A percentile compares a stretch with the other conserved stretches of the same genome.
Evolutionary conservation across 2,888 invertebrate genomes (phyloP).

Genomic region (Antheraea yamamai): DNA sequence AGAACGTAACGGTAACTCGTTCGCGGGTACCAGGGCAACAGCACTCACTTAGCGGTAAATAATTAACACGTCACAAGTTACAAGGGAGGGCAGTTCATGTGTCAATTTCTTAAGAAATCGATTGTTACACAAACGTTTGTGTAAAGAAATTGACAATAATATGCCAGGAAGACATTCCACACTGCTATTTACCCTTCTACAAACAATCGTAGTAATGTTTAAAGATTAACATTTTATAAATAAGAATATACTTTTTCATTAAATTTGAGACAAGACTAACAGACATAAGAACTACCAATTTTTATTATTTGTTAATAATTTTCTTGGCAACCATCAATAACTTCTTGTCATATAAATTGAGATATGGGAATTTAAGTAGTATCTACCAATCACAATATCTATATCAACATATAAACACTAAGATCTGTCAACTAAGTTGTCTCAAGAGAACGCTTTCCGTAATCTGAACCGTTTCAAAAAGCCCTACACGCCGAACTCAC

Average conservation of each 20-base stretch:
- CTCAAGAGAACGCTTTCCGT: neutral
- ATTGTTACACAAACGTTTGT: neutral
- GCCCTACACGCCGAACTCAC: neutral
- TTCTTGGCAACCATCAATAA: no score
- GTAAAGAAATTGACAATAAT: neutral
- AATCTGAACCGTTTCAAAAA: neutral
- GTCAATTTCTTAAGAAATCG: neutral
- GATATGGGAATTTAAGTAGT: neutral
- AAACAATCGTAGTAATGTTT: no score
- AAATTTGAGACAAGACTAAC: no score
- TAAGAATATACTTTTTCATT: no score
- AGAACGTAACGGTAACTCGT: neutral
- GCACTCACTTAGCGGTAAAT: conserved; percentile 11
- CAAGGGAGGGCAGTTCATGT: neutral
- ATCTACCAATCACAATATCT: neutral
- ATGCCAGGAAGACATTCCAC: neutral
- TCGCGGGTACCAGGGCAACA: neutral
- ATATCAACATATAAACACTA: neutral
- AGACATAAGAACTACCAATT: no score
- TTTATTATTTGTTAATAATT: neutral
- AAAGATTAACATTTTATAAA: no score
- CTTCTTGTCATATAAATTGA: neutral
- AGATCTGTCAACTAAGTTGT: neutral
- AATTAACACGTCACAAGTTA: conserved; percentile 8
- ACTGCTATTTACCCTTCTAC: neutral